Evolutionary conservation across 2,888 invertebrate genomes (phyloP).

Genomic region (Cryptus viduatorius): DNA sequence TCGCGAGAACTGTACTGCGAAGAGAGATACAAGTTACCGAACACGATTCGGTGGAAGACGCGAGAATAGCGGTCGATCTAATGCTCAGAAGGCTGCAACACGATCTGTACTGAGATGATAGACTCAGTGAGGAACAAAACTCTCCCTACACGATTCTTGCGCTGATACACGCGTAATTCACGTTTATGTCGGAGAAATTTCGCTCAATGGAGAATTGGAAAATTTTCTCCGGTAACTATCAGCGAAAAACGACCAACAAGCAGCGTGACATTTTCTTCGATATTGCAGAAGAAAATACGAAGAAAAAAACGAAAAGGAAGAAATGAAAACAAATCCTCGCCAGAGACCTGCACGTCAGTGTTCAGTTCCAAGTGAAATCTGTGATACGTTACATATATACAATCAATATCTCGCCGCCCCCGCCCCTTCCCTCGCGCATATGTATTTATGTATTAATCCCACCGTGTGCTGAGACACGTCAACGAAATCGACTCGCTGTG

Average conservation of each 20-base stretch:
- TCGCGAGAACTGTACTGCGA: conserved; percentile 90
- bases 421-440: background rate
- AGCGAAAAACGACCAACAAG: background rate
- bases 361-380: conserved; percentile 80
- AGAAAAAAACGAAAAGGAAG: conserved; percentile 8
- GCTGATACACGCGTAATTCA: background rate
- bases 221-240: too few species aligned
- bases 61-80: conserved; percentile 94
- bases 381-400: conserved; percentile 78
- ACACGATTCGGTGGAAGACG: conserved; percentile 98
- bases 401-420: conserved; percentile 30
- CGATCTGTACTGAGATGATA: conserved; percentile 54
- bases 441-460: conserved; percentile 19
- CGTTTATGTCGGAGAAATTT: background rate
- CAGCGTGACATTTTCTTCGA: background rate
- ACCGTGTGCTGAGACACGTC: conserved; percentile 23
- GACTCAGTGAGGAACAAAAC: background rate
- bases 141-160: background rate
- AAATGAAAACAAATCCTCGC: conserved; percentile 40
- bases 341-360: conserved; percentile 66
- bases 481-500: background rate
- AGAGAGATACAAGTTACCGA: conserved; percentile 92
- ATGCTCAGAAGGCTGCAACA: conserved; percentile 87
- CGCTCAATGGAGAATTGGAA: background rate
- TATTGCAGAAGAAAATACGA: background rate